Evolutionary conservation across 2,113 vertebrate species (phyloP).

Genomic region (Progne subis): DNA sequence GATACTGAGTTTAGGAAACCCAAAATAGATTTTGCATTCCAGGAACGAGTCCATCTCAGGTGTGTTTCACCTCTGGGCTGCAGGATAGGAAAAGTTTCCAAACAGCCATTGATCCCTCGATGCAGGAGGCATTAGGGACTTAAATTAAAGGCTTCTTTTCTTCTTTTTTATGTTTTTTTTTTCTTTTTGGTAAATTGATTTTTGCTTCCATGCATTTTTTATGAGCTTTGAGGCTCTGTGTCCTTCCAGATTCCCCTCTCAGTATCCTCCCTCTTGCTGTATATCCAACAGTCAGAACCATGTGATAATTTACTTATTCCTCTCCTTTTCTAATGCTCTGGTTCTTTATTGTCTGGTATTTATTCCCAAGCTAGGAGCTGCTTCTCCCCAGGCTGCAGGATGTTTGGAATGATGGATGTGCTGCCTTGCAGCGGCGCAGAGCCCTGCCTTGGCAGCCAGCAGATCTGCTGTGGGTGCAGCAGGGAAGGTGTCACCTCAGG

Average conservation of each 20-base stretch:
- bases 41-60: background rate
- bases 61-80: background rate
- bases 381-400: background rate
- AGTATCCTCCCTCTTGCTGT: background rate
- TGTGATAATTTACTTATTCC: background rate
- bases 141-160: background rate
- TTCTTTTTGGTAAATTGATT: constrained; percentile 37
- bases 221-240: background rate
- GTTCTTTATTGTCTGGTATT: background rate
- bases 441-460: background rate
- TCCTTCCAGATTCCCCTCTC: background rate
- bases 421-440: background rate
- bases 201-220: constrained; percentile 48
- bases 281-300: background rate
- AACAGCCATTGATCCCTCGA: background rate
- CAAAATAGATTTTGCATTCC: background rate
- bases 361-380: background rate
- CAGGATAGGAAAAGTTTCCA: background rate
- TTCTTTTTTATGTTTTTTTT: background rate
- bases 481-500: background rate
- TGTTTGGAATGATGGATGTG: fast-evolving
- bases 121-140: constrained; percentile 9
- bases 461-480: background rate
- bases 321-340: background rate
- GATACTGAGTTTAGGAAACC: background rate